Percentiles rank a stretch among this genome's conserved stretches.
phyloP scores from a whole-genome alignment of 2,113 vertebrate genomes.

The Silurus asotus region DNA sequence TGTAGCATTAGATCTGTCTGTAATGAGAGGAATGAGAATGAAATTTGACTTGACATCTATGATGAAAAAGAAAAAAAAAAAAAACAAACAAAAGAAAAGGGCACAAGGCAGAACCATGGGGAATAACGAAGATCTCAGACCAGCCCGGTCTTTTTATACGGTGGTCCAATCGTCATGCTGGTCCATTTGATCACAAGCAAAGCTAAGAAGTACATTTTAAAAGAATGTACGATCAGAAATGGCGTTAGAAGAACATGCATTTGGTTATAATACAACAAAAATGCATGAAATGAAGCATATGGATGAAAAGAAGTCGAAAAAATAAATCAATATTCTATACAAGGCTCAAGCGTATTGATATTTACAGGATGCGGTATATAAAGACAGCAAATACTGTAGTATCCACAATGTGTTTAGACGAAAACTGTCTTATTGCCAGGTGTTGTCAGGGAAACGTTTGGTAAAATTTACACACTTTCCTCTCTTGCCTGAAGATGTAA shows the following conservation, averaged over 20 bases:
- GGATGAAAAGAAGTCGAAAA: not conserved
- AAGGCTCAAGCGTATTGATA: not conserved
- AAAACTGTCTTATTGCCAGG: not conserved
- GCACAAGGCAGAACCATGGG: not conserved
- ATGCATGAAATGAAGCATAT: not conserved
- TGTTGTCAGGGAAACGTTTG: not conserved
- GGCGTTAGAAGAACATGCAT: not conserved
- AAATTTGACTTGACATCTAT: not conserved
- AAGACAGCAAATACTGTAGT: not conserved
- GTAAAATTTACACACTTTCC: not conserved
- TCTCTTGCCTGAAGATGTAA: constrained; percentile 13
- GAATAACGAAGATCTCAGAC: not conserved
- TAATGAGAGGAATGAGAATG: not conserved
- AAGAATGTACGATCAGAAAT: not conserved
- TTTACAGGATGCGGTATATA: not conserved
- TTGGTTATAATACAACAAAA: not conserved
- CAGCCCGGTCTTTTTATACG: not conserved
- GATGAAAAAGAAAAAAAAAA: not conserved
- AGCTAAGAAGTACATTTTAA: not conserved
- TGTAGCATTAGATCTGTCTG: not conserved
- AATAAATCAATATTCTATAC: not conserved
- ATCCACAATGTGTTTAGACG: not conserved
- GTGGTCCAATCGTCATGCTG: not conserved
- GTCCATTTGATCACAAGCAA: not conserved
- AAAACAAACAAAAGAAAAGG: not conserved